Evolutionary conservation across 2,113 vertebrate genomes (phyloP).

Genomic region (Hyaena hyaena): DNA sequence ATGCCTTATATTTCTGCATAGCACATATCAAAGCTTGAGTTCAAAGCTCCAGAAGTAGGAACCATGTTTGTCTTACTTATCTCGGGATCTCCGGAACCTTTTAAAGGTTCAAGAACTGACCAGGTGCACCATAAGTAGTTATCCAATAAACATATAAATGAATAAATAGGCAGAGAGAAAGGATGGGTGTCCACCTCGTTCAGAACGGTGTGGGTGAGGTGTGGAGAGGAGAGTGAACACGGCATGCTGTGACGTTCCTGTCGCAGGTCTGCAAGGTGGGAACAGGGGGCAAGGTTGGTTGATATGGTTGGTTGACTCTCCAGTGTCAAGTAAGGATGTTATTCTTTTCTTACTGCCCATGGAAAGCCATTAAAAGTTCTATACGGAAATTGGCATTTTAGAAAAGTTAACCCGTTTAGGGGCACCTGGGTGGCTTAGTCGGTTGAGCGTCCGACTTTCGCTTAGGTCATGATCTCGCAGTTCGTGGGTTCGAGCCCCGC

Average conservation of each 20-base stretch:
- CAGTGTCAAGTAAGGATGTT: background rate
- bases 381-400: background rate
- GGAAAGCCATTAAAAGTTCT: background rate
- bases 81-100: background rate
- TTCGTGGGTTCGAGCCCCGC: no score
- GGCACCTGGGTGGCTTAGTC: no score
- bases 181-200: background rate
- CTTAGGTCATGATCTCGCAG: no score
- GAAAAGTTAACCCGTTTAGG: background rate
- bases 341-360: background rate
- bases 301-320: background rate
- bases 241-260: background rate
- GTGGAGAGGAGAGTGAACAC: background rate
- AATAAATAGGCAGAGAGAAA: background rate
- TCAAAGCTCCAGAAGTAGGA: background rate
- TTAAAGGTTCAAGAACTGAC: background rate
- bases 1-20: background rate
- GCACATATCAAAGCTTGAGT: background rate
- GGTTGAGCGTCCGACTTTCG: no score
- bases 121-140: background rate
- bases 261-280: background rate
- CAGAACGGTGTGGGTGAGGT: background rate
- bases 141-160: background rate
- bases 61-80: background rate
- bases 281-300: background rate